These are phyloP conservation scores for Apteryx mantelli DNA, from an alignment of 2,113 vertebrate genomes.

Conservation along the genomic window DNA sequence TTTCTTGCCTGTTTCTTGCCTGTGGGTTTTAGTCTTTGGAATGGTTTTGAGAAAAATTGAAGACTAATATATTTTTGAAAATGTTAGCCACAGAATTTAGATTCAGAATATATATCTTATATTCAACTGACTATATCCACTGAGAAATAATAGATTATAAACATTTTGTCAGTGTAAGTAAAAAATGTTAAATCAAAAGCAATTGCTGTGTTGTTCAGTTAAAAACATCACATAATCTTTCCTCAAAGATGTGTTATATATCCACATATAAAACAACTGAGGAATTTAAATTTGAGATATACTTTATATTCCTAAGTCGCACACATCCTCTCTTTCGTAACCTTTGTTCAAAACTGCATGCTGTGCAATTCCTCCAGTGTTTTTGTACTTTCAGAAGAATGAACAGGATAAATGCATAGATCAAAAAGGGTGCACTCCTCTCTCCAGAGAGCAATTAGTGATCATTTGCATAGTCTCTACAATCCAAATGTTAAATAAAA, in stretches of 20 bases:
- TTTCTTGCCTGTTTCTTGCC: neutral
- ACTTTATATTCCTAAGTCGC: neutral
- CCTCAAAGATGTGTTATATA: neutral
- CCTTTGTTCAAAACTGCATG: neutral
- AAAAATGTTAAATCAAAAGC: neutral
- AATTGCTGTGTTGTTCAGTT: neutral
- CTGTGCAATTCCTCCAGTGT: neutral
- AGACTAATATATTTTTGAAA: neutral
- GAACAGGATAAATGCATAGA: slow-evolving; percentile 1
- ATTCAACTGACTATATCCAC: neutral
- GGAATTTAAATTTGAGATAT: neutral
- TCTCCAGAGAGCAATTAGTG: slow-evolving; percentile 64
- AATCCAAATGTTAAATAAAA: slow-evolving; percentile 10
- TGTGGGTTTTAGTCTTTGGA: neutral
- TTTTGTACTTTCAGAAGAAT: neutral
- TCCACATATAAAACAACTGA: neutral
- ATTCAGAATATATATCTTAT: neutral
- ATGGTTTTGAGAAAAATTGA: neutral
- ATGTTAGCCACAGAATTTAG: neutral
- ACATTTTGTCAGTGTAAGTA: neutral
- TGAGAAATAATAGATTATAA: neutral
- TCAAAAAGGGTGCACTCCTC: neutral
- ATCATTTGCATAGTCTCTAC: slow-evolving; percentile 27
- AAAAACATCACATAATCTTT: neutral
- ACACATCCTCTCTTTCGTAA: neutral